These are phyloP conservation scores for Fragum whitleyi DNA, from an alignment of 2,888 invertebrate genomes.

Conservation along the genomic window DNA sequence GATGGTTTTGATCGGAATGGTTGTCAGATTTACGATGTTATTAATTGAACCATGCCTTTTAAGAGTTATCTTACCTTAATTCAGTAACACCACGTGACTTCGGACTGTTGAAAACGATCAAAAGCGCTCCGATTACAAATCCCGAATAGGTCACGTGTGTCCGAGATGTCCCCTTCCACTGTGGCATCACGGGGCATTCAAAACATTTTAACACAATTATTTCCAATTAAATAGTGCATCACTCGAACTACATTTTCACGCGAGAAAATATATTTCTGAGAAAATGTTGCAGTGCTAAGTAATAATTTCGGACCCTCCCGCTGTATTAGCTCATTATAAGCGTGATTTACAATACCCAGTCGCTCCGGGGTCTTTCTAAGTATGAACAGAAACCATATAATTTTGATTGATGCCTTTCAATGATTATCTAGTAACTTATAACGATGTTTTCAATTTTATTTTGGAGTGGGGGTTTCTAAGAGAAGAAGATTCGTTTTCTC, in stretches of 20 bases:
- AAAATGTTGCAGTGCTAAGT: neutral
- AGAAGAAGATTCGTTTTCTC: too few relatives aligned
- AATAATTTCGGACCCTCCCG: neutral
- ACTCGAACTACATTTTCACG: neutral
- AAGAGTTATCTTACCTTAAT: constrained; percentile 15
- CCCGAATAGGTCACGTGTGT: constrained; percentile 4
- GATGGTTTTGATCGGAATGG: too few relatives aligned
- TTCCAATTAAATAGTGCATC: neutral
- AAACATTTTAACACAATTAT: neutral
- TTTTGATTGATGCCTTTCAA: constrained; percentile 2
- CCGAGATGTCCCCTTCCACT: constrained; percentile 9
- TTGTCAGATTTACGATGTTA: too few relatives aligned
- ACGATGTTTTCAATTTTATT: too few relatives aligned
- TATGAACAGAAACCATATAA: neutral
- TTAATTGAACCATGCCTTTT: too few relatives aligned
- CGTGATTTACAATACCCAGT: neutral
- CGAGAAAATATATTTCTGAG: neutral
- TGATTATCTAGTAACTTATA: too few relatives aligned
- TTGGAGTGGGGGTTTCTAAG: too few relatives aligned
- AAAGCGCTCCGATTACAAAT: constrained; percentile 12
- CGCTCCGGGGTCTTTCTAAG: neutral
- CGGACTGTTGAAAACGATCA: constrained; percentile 22
- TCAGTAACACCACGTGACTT: neutral
- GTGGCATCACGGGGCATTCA: constrained; percentile 17
- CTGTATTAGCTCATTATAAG: neutral